Conservation (phyloP, 1,140 invertebrate species). For the Drosophila novamexicana region DNA sequence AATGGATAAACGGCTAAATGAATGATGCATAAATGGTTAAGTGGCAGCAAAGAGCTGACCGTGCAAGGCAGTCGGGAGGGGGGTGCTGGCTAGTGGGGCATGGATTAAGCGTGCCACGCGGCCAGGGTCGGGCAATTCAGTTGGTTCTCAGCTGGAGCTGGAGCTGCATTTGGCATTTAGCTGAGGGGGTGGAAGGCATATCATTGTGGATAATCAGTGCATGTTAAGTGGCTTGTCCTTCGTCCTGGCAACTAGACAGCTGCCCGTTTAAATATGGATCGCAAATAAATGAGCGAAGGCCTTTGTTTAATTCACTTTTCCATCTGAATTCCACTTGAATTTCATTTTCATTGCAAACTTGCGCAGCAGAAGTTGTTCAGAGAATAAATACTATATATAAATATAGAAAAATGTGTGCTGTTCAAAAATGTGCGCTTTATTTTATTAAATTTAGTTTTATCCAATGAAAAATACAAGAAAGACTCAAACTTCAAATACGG, state of each 20-base stretch:
- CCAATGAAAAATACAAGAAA: no score
- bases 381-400: no score
- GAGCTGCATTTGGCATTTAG: conserved; percentile 7
- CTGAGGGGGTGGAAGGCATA: background rate
- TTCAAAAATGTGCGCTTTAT: no score
- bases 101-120: conserved; percentile 51
- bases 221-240: conserved; percentile 1
- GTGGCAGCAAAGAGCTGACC: background rate
- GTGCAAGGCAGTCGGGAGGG: background rate
- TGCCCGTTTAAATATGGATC: background rate
- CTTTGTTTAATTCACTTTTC: no score
- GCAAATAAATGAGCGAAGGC: background rate
- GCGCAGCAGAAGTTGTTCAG: no score
- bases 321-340: no score
- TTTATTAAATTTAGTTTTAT: no score
- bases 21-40: conserved; percentile 18
- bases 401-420: no score
- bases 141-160: conserved; percentile 11
- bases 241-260: background rate
- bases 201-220: conserved; percentile 1
- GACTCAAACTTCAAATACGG: no score
- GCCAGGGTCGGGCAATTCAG: conserved; percentile 35
- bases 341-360: no score
- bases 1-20: conserved; percentile 15
- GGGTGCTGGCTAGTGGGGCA: no score